Evolutionary conservation across 2,888 invertebrate species (phyloP).

Genomic region (Diplazon laetatorius): DNA sequence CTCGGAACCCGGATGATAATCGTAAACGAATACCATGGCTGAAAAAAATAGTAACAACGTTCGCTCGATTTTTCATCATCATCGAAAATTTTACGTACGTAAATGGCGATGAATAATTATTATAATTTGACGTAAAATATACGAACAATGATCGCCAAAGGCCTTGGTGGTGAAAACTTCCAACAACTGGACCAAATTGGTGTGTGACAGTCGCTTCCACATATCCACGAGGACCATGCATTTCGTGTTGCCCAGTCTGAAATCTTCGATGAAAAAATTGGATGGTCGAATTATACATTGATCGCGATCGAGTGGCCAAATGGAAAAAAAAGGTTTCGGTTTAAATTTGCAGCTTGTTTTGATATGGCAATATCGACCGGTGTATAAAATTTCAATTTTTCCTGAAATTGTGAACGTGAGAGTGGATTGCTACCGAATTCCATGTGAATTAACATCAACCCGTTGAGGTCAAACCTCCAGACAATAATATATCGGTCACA

Average conservation of each 20-base stretch:
- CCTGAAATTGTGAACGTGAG: too few relatives aligned
- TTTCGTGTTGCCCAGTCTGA: slow-evolving; percentile 91
- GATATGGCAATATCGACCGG: too few relatives aligned
- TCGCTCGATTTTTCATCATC: too few relatives aligned
- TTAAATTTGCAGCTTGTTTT: too few relatives aligned
- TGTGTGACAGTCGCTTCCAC: slow-evolving; percentile 98
- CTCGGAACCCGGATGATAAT: slow-evolving; percentile 95
- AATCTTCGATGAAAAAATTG: slow-evolving; percentile 84
- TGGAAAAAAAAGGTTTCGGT: too few relatives aligned
- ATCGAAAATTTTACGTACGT: neutral
- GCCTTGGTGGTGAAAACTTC: slow-evolving; percentile 97
- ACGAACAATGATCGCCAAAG: slow-evolving; percentile 97
- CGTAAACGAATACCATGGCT: slow-evolving; percentile 98
- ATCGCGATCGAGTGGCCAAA: too few relatives aligned
- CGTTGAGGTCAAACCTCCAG: too few relatives aligned
- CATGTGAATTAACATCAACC: too few relatives aligned
- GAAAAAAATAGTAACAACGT: too few relatives aligned
- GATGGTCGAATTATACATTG: neutral
- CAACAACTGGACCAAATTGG: slow-evolving; percentile 95
- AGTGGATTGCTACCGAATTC: too few relatives aligned
- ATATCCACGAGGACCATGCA: slow-evolving; percentile 93
- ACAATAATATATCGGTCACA: too few relatives aligned
- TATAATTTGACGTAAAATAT: slow-evolving; percentile 46
- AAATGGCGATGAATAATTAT: neutral
- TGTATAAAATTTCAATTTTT: too few relatives aligned